These are phyloP conservation scores for Ormyrus nitidulus DNA, from an alignment of 2,888 invertebrate species.

Conservation along the genomic window DNA sequence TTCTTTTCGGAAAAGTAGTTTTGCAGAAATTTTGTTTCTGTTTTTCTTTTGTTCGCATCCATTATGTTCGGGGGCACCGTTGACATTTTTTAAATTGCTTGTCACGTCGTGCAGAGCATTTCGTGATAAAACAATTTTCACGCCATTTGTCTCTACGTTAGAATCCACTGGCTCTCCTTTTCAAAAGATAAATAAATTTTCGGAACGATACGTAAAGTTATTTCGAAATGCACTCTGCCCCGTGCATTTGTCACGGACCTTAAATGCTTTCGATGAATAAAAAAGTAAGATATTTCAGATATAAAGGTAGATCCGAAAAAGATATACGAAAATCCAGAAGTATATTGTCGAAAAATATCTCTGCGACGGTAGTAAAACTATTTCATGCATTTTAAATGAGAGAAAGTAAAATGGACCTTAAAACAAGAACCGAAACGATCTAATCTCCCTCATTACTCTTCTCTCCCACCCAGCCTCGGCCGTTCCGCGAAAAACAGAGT, in stretches of 20 bases:
- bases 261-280: too few species aligned
- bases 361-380: background rate
- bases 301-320: too few species aligned
- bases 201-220: too few species aligned
- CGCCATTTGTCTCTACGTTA: background rate
- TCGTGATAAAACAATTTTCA: background rate
- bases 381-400: background rate
- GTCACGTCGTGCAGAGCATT: background rate
- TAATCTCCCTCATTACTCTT: conserved; percentile 6
- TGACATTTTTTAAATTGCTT: conserved; percentile 18
- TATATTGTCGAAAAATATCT: too few species aligned
- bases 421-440: conserved; percentile 5
- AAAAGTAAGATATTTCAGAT: too few species aligned
- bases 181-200: too few species aligned
- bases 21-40: too few species aligned
- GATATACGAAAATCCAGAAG: too few species aligned
- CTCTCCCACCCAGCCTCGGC: background rate
- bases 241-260: too few species aligned
- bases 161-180: too few species aligned
- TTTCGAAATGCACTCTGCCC: too few species aligned
- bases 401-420: background rate
- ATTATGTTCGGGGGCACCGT: background rate
- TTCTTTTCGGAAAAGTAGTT: too few species aligned
- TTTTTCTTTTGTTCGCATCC: background rate
- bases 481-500: background rate